Evolutionary conservation across 2,113 vertebrate genomes (phyloP), one percentile per base, ranked within the genome.

Genomic region (Pyxicephalus adspersus): DNA sequence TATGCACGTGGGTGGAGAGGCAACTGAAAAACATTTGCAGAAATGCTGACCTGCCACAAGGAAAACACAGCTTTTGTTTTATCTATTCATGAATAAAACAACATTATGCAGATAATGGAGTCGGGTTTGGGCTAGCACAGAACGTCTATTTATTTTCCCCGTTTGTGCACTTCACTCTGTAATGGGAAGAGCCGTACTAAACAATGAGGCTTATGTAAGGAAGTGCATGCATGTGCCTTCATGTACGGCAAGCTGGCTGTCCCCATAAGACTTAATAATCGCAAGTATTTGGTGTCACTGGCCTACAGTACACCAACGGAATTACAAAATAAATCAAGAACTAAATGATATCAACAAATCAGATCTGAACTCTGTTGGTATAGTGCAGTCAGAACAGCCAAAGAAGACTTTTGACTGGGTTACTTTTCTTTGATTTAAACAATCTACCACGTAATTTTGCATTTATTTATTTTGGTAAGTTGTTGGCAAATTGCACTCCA

Each of bases 31-130:
- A 78, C 64, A 78, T 78, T 78, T 78, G 54, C 76, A 68, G 52
- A 78, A 78, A 55, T 68, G 64, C 76, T 78, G 76, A 78, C 28
- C 64, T 18, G 29, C 23, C 45, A 57, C 76, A 78, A 66, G 57
- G 63, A 77, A 66, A 64, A 76, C 16, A 65, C 60, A 22, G 50
- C 50, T 25, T 38, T 57, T 78, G 20, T 58, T 34, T 58, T 15
- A 78, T 58, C 11, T 22, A 19, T n/a, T 66, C 63, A 77, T 78
- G 76, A 68, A 78, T 78, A 68, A 78, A 57, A 68, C 76, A 78
- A 66, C 50, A 55, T 25, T 23, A 38, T 31, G 71, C 26, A 34
- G 54, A 58, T 74, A 55, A 51, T 19, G 25, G 23, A 72, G 26
- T 57, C 19, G 20, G 70, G 17, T 26, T n/a, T 28, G 25, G 16